A percentile compares a stretch with the other conserved stretches of the same genome.
Evolutionary conservation across 2,113 vertebrate species (phyloP).

Genomic region (Phalacrocorax pelagicus): DNA sequence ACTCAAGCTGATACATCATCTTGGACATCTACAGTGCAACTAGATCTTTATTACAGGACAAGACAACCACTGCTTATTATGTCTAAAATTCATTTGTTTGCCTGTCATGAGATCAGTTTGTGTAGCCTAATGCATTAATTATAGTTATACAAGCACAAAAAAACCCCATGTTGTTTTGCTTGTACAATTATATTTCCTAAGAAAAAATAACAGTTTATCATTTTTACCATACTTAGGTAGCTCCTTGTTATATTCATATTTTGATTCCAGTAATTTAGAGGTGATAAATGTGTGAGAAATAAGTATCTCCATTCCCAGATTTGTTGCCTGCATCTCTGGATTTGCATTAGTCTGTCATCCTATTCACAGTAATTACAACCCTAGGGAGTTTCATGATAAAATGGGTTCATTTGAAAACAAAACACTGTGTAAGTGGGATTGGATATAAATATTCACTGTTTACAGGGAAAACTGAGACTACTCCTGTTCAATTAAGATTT

Average conservation of each 20-base stretch:
- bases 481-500: background rate
- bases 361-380: background rate
- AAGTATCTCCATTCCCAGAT: background rate
- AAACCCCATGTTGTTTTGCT: background rate
- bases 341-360: background rate
- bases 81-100: background rate
- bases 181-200: background rate
- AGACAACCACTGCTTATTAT: background rate
- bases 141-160: background rate
- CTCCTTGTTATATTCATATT: background rate
- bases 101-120: background rate
- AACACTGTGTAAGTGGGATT: background rate
- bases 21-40: background rate
- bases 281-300: background rate
- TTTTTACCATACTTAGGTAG: background rate
- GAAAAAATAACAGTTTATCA: background rate
- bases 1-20: background rate
- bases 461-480: background rate
- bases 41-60: background rate
- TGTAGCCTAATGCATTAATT: background rate
- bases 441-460: background rate
- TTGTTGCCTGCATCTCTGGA: background rate
- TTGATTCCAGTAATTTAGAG: background rate
- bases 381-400: background rate
- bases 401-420: background rate